Conservation (phyloP, 35 echinoderm and acorn worm genomes). For the Diadema setosum region DNA sequence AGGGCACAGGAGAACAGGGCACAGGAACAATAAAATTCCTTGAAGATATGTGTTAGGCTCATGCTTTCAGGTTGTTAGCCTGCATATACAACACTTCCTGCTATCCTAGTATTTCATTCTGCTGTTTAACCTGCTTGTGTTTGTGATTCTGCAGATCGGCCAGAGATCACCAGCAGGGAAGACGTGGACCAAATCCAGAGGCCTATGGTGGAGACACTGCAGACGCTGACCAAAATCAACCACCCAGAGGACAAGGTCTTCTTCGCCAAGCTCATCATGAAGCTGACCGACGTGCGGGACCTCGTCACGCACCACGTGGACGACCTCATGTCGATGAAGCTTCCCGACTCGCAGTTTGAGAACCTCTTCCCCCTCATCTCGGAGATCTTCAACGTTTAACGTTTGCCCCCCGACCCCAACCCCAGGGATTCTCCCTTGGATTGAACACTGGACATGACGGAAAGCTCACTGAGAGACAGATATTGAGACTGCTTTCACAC, state of each 20-base stretch:
- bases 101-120: too few relatives aligned
- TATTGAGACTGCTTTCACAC: neutral
- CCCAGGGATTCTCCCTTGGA: neutral
- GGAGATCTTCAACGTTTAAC: constrained; percentile 97
- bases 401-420: neutral
- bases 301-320: constrained; percentile 89
- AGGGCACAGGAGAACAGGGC: too few relatives aligned
- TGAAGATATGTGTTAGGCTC: too few relatives aligned
- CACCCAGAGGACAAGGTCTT: constrained; percentile 99
- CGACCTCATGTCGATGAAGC: constrained; percentile 97
- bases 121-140: too few relatives aligned
- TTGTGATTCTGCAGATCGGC: constrained; percentile 67
- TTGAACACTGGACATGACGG: neutral
- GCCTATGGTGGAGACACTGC: constrained; percentile 86
- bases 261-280: constrained; percentile 99
- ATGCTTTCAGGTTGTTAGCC: too few relatives aligned
- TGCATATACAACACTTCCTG: too few relatives aligned
- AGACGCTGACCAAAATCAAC: constrained; percentile 89
- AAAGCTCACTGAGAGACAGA: neutral
- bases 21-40: too few relatives aligned
- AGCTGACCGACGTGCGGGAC: constrained; percentile 91
- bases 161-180: constrained; percentile 82
- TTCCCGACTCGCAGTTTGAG: constrained; percentile 93
- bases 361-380: constrained; percentile 95
- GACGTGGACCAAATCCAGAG: constrained; percentile 87